Base-by-base conservation (phyloP, 2,888 invertebrate species). In the Xanthia togata region DNA sequence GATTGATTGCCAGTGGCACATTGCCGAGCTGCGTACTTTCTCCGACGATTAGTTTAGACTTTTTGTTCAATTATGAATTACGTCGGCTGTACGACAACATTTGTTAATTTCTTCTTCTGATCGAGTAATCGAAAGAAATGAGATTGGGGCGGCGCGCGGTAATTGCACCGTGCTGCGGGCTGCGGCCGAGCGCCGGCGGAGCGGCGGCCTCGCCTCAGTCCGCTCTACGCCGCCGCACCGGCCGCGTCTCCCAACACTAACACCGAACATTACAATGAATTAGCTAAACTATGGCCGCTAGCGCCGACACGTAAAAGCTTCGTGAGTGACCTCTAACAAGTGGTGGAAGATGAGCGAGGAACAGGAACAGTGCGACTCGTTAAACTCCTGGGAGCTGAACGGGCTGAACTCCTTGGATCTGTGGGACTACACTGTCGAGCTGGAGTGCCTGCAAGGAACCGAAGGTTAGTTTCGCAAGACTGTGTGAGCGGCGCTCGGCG, bases 351-450 rank as follows among this genome's bases (percentile, higher is more conserved):
- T 97, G 97, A 93, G 90, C 88, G 96, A 96, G 89, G 96, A 96
- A 88, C 93, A 94, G 84, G 96, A 96, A 86, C 94, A 93, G 86
- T 92, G 94, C 83, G 96, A 96, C 83, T 95, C 96, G 78, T 91
- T 96, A 86, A 96, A 95, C 92, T 96, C 96, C 20, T 97, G 97
- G 97, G 97, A 97, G 92, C 91, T 96, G 89, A 97, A 96, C 91
- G 97, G 97, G 81, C 94, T 98, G 87, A 98, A 97, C 91, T 98
- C 98, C 71, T 94, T 98, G 93, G 98, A 98, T 93, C 97, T 97
- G 90, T 98, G 98, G 98, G 98, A 98, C 97, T 98, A 98, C 93
- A 98, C 98, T 68, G 98, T 98, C 89, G 98, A 98, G 93, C 95
- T 98, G 94, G 98, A 98, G 93, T 98, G 98, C 93, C 96, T 98